Percentiles rank a stretch among this genome's conserved stretches.
These are phyloP conservation scores for Allacma fusca DNA, from an alignment of 2,888 invertebrate species.

Conservation along the genomic window DNA sequence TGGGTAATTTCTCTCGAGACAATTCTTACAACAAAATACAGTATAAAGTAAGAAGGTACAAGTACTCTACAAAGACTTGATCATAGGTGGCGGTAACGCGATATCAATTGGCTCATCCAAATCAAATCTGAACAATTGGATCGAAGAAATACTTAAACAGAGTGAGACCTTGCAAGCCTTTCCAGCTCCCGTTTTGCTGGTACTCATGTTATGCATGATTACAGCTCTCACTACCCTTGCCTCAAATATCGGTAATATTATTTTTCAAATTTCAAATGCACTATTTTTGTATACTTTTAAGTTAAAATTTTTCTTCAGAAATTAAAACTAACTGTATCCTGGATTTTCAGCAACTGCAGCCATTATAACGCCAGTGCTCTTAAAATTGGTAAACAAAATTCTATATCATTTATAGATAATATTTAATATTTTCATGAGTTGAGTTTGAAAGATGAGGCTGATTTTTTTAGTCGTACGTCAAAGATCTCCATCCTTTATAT, in stretches of 20 bases:
- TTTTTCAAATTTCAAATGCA: slow-evolving; percentile 23
- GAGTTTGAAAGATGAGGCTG: neutral
- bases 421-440: too few species aligned
- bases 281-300: neutral
- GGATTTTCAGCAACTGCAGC: slow-evolving; percentile 53
- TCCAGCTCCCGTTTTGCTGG: slow-evolving; percentile 71
- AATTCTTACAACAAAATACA: neutral
- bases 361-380: slow-evolving; percentile 58
- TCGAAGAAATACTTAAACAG: slow-evolving; percentile 76
- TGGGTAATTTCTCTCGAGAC: slow-evolving; percentile 45
- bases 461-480: slow-evolving; percentile 72
- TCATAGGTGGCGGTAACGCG: slow-evolving; percentile 83
- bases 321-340: neutral
- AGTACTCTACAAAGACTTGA: neutral
- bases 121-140: slow-evolving; percentile 69
- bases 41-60: too few species aligned
- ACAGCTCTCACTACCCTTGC: slow-evolving; percentile 88
- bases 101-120: slow-evolving; percentile 69
- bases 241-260: slow-evolving; percentile 71
- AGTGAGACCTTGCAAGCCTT: slow-evolving; percentile 70
- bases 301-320: neutral
- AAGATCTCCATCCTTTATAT: slow-evolving; percentile 83
- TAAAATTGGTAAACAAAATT: slow-evolving; percentile 53
- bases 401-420: neutral
- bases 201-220: slow-evolving; percentile 79